Base-by-base conservation (phyloP, 37 sponge, comb jelly and placozoan species). In the Petrosia ficiformis region DNA sequence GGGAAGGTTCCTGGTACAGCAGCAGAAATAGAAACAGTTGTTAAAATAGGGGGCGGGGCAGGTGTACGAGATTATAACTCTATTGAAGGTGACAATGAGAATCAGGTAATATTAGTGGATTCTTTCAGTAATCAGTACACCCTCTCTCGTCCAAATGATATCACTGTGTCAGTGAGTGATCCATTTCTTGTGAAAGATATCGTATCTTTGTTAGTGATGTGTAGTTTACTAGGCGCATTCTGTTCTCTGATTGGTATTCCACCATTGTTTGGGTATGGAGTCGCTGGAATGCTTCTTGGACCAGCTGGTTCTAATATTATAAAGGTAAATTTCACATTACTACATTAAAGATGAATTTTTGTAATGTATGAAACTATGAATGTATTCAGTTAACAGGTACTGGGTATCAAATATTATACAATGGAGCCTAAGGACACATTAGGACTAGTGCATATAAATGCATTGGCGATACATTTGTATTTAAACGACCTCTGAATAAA, bases 251-350 rank as follows among this genome's bases (percentile, higher is more conserved):
- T 88, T 21, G 80, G 80, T 8, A 72, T 94, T 0, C 98, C 98
- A 24, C 66, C 92, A 4, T 68, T 89, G 24, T 86, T 97, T 70
- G 98, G 95, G 21, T 91, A 87, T 77, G 86, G 89, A 21, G 40
- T 97, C 1, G 68, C 86, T 26, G 98, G 98, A 0, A 82, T 91
- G 60, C 32, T 97, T 8, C 79, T 97, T 25, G 98, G 98, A 32
- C 98, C 98, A 1, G 63, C 85, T n/a, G 92, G 95, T 2, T 73
- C 61, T 37, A 85, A 95, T 73, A n/a, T 54, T 19, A 71, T 93
- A 16, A 80, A 57, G 63, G 81, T 80, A 39, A 30, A 21, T 39
- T 44, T 65, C 61, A 77, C 28, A 59, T 57, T 25, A 57, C 44
- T 44, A 52, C 77, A 16, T 43, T 54, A 44, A 60, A 71, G 42